Conservation (phyloP, 2,888 invertebrate genomes). For the Drosophila pegasa region DNA sequence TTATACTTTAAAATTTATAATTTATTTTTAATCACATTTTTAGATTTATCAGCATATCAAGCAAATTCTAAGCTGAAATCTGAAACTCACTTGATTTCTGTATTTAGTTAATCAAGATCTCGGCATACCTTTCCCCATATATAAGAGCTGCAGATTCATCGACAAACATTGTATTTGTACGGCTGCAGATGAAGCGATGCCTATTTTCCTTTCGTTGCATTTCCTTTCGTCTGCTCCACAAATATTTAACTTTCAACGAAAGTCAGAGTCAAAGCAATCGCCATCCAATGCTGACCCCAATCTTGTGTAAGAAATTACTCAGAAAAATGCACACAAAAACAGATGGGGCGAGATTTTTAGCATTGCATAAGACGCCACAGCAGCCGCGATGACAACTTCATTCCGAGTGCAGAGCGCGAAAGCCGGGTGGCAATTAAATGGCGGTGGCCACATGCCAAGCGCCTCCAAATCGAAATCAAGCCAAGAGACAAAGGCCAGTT, state of each 20-base stretch:
- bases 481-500: conserved; percentile 37
- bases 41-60: too few relatives aligned
- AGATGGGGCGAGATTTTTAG: conserved; percentile 60
- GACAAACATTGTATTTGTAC: conserved; percentile 59
- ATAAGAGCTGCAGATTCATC: not conserved
- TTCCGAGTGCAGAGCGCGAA: conserved; percentile 56
- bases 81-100: not conserved
- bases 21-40: not conserved
- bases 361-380: conserved; percentile 66
- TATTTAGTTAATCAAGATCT: not conserved
- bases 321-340: conserved; percentile 55
- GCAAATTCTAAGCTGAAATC: not conserved
- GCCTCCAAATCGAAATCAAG: conserved; percentile 30
- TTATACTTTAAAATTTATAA: not conserved
- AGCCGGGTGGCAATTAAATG: conserved; percentile 46
- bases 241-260: conserved; percentile 80
- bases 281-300: conserved; percentile 67
- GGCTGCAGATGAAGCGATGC: conserved; percentile 20
- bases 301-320: conserved; percentile 50
- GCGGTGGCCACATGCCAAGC: conserved; percentile 52
- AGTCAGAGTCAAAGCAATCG: conserved; percentile 60
- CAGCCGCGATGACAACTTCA: conserved; percentile 52
- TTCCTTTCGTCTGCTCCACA: conserved; percentile 72
- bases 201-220: conserved; percentile 75
- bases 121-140: conserved; percentile 8